Conservation (phyloP, 2,113 vertebrate species). For the Peromyscus leucopus region DNA sequence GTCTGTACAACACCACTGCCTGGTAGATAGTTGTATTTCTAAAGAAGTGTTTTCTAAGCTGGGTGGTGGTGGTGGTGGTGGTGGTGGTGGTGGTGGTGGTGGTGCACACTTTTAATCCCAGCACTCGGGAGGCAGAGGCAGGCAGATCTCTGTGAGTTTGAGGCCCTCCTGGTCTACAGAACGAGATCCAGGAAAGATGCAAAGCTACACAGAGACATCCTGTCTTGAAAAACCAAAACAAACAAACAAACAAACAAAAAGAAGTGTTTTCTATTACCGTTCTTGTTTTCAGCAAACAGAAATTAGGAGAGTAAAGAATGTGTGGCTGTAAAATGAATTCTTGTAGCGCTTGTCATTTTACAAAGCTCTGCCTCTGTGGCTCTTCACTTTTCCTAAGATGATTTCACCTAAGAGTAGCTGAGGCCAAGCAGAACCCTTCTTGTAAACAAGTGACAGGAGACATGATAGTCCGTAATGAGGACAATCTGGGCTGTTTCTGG, state of each 20-base stretch:
- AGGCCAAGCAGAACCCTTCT: slow-evolving; percentile 25
- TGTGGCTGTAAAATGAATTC: slow-evolving; percentile 50
- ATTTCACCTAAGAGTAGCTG: slow-evolving; percentile 43
- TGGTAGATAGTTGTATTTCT: not conserved
- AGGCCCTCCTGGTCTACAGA: too few relatives aligned
- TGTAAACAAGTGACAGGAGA: slow-evolving; percentile 55
- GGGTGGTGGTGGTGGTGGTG: too few relatives aligned
- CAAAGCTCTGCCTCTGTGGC: slow-evolving; percentile 54
- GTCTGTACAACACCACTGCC: not conserved
- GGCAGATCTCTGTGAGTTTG: too few relatives aligned
- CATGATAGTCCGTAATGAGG: not conserved
- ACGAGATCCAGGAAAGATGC: too few relatives aligned
- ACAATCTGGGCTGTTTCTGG: not conserved
- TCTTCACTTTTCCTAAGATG: slow-evolving; percentile 70
- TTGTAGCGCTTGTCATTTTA: slow-evolving; percentile 62
- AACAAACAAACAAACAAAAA: not conserved
- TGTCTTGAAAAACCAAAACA: too few relatives aligned
- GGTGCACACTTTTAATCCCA: too few relatives aligned
- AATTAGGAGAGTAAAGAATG: slow-evolving; percentile 52
- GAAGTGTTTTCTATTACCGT: slow-evolving; percentile 49
- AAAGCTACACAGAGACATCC: too few relatives aligned
- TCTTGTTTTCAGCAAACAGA: slow-evolving; percentile 60
- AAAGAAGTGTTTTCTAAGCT: slow-evolving; percentile 48
- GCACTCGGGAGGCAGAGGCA: too few relatives aligned
- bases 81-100: too few relatives aligned